These are phyloP conservation scores for Trichonephila clavipes DNA, from an alignment of 1,140 invertebrate genomes.

Conservation along the genomic window DNA sequence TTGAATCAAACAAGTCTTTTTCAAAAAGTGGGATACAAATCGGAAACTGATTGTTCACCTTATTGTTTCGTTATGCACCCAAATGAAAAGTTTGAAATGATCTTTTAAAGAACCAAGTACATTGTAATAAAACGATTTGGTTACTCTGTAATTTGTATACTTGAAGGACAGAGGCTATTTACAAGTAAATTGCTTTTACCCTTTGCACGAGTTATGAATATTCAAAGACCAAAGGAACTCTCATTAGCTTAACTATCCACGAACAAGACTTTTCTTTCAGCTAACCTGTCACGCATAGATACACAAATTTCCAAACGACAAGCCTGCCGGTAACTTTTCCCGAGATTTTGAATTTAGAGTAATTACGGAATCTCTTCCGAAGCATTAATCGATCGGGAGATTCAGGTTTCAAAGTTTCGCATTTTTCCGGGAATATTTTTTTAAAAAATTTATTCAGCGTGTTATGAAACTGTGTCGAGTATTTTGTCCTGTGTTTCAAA, in stretches of 20 bases:
- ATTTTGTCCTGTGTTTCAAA: neutral
- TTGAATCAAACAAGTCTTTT: too few species aligned
- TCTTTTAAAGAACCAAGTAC: neutral
- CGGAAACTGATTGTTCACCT: neutral
- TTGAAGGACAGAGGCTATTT: slow-evolving; percentile 25
- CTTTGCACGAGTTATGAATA: slow-evolving; percentile 38
- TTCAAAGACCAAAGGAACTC: neutral
- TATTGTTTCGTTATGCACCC: neutral
- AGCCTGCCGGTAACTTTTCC: neutral
- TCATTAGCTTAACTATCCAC: slow-evolving; percentile 16
- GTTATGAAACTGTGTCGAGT: neutral
- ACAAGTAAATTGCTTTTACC: slow-evolving; percentile 43
- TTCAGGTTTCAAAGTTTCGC: neutral
- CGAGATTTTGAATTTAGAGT: slow-evolving; percentile 33
- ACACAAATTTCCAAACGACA: slow-evolving; percentile 16
- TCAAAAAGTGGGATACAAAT: neutral
- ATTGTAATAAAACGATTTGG: slow-evolving; percentile 13
- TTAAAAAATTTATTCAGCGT: neutral
- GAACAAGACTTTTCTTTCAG: slow-evolving; percentile 15
- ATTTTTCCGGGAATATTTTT: neutral
- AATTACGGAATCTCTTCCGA: neutral
- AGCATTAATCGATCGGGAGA: slow-evolving; percentile 5
- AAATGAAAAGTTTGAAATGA: slow-evolving; percentile 1
- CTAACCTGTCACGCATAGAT: slow-evolving; percentile 16
- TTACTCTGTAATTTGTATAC: slow-evolving; percentile 12